Evolutionary conservation across 2,797 vertebrate genomes (phyloP), one percentile per base, ranked within the genome.

Genomic region (Etheostoma perlongum): DNA sequence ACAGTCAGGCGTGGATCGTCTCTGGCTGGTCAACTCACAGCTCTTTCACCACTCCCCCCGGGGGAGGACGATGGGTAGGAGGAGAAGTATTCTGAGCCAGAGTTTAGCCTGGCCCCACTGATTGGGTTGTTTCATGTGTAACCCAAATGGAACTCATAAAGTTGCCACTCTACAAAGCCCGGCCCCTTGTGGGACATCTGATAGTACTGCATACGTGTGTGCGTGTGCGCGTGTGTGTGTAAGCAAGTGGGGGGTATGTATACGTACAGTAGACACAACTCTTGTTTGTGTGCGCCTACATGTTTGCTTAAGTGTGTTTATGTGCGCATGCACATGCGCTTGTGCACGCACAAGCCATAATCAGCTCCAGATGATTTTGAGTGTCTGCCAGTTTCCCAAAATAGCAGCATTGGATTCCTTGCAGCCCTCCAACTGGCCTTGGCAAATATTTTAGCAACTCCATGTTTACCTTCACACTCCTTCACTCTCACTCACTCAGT

Each of bases 361-460:
- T 94, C 92, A 93, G 92, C 91, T 93, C 93, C 94, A 95, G 94
- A 95, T 95, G 94, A 94, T 92, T 93, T 91, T 90, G 90, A 93
- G 81, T 72, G 76, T 79, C 85, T 91, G 93, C 93, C 93, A 95
- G 92, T 84, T 89, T 93, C 92, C 90, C 91, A 95, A 94, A 96
- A 96, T 95, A 95, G 94, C 86, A 85, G 74, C 46, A 52, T 82
- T 92, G 93, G 90, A 89, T 91, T 92, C 85, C 85, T 89, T 86
- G 87, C 90, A 93, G 90, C 91, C 88, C 89, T 93, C 92, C 89
- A 86, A 93, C 85, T 84, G 93, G 93, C 92, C 92, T 93, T 87
- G 91, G 89, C 93, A 95, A 95, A 95, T 95, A 95, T 94, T 95
- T 94, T 92, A 94, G 93, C 89, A 93, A 86, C 92, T 91, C 84